Conservation (phyloP, 2,888 invertebrate species). For the Amblyjoppa proteus region DNA sequence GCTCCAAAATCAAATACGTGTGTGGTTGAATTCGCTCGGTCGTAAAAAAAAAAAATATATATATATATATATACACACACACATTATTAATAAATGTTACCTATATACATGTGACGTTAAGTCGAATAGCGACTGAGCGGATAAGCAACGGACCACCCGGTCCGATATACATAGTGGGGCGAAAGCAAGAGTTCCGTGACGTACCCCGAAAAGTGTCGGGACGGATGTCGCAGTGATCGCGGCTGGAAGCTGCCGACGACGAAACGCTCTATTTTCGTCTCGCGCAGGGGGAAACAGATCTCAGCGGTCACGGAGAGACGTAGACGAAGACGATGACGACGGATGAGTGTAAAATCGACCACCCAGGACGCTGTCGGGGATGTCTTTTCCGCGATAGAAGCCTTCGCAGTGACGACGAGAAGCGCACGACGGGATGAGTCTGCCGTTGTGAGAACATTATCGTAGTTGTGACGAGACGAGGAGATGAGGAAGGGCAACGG, state of each 20-base stretch:
- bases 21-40: too few species aligned
- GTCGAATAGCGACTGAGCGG: neutral
- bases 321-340: constrained; percentile 35
- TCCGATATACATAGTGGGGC: neutral
- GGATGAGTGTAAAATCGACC: constrained; percentile 46
- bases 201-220: neutral
- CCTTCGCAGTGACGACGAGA: constrained; percentile 28
- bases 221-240: neutral
- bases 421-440: constrained; percentile 52
- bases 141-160: constrained; percentile 55
- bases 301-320: constrained; percentile 45
- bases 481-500: constrained; percentile 38
- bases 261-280: constrained; percentile 62
- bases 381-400: constrained; percentile 38
- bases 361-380: constrained; percentile 52
- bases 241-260: constrained; percentile 30
- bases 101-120: neutral
- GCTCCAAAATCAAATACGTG: too few species aligned
- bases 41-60: too few species aligned
- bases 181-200: constrained; percentile 7
- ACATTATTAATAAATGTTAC: too few species aligned
- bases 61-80: too few species aligned
- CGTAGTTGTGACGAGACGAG: constrained; percentile 47
- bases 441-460: constrained; percentile 39
- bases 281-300: constrained; percentile 1